These are phyloP conservation scores for Tenthredo mesomela DNA, from an alignment of 2,888 invertebrate species.

Conservation along the genomic window DNA sequence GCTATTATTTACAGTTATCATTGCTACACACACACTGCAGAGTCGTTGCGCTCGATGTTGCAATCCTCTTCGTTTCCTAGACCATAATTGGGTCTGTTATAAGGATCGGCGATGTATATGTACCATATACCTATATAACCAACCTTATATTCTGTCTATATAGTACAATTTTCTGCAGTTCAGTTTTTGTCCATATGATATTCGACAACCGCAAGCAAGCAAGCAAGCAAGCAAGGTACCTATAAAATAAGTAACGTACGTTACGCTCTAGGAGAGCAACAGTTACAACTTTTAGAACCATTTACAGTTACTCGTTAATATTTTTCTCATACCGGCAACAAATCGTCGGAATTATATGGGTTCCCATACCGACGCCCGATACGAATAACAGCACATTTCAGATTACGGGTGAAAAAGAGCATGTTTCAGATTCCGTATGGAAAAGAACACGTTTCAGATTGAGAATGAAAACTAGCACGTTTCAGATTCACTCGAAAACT, in stretches of 20 bases:
- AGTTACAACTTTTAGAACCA: not conserved
- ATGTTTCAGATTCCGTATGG: too few relatives aligned
- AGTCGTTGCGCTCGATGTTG: conserved; percentile 10
- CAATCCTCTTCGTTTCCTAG: conserved; percentile 36
- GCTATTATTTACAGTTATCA: conserved; percentile 47
- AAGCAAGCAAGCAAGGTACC: too few relatives aligned
- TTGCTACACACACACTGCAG: not conserved
- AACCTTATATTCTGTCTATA: not conserved
- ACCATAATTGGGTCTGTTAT: conserved; percentile 42
- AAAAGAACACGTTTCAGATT: too few relatives aligned
- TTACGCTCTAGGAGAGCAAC: not conserved
- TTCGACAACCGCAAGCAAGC: not conserved
- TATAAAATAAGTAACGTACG: not conserved
- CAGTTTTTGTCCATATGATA: not conserved
- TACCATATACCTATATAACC: too few relatives aligned
- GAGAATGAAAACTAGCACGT: too few relatives aligned
- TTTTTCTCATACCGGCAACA: not conserved
- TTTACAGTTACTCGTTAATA: not conserved
- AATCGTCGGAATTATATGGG: not conserved
- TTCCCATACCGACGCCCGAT: too few relatives aligned
- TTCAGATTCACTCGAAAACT: too few relatives aligned
- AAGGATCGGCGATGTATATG: not conserved
- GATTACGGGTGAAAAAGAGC: too few relatives aligned
- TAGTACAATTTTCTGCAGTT: not conserved
- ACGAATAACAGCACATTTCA: too few relatives aligned